phyloP scores from a whole-genome alignment of 2,888 invertebrate genomes.

The Rhopalosiphum nymphaeae region DNA sequence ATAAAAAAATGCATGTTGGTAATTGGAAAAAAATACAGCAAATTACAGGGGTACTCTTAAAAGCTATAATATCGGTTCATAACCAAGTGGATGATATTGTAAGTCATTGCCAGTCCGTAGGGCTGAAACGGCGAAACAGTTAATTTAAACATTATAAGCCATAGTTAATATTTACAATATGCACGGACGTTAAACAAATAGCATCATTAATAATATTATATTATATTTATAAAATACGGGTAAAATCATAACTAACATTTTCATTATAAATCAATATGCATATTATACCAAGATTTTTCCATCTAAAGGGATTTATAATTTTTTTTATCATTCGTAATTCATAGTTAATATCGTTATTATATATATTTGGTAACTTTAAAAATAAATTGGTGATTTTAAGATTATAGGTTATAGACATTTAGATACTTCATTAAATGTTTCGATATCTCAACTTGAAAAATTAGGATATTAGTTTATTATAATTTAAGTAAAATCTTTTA shows the following conservation, averaged over 20 bases:
- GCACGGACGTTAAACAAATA: neutral
- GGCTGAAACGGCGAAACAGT: conserved; percentile 45
- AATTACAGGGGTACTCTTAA: neutral
- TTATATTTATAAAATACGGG: neutral
- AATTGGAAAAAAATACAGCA: neutral
- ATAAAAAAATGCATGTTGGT: neutral
- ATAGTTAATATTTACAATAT: neutral
- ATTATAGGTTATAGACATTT: neutral
- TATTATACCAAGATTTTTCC: neutral
- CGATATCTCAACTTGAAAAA: neutral
- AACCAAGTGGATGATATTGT: conserved; percentile 31
- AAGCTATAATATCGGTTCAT: conserved; percentile 36
- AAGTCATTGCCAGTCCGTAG: conserved; percentile 21
- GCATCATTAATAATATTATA: neutral
- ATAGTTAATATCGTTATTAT: neutral
- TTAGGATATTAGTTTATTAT: neutral
- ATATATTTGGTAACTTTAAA: neutral
- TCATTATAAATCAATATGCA: neutral
- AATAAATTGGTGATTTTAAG: neutral
- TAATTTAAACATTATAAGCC: neutral
- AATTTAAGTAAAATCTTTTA: neutral
- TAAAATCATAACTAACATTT: neutral
- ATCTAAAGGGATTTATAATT: neutral
- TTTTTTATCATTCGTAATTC: neutral
- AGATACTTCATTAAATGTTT: neutral